Percentiles rank a stretch among this genome's conserved stretches.
Conservation (phyloP, 2,113 vertebrate species). For the Uropsilus gracilis region DNA sequence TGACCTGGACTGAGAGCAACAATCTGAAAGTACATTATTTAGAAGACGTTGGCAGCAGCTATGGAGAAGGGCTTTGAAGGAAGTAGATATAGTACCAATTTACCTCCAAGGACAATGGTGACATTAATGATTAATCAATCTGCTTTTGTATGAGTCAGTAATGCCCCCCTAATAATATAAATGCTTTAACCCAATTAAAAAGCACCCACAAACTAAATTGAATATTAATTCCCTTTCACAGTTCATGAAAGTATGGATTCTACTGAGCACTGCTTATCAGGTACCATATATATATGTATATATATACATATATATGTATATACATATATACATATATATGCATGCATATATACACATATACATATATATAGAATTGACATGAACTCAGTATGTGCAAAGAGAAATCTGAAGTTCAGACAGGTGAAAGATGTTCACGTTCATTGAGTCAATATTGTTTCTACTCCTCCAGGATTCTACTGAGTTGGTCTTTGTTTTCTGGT, state of each 20-base stretch:
- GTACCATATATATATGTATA: too few species aligned
- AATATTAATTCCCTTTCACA: not conserved
- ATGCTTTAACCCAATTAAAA: not conserved
- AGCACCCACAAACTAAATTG: not conserved
- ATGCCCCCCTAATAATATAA: not conserved
- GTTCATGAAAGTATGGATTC: not conserved
- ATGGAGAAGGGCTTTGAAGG: not conserved
- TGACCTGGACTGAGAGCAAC: not conserved
- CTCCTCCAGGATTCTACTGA: not conserved
- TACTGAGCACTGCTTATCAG: not conserved
- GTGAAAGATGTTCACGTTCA: not conserved
- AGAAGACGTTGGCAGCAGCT: not conserved
- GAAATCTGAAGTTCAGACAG: slow-evolving; percentile 3
- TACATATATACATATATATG: not conserved
- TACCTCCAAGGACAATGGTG: not conserved
- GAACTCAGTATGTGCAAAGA: not conserved
- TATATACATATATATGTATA: not conserved
- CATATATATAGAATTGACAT: not conserved
- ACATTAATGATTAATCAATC: slow-evolving; percentile 18
- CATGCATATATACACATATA: not conserved
- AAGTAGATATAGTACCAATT: not conserved
- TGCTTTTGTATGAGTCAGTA: not conserved
- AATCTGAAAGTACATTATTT: not conserved
- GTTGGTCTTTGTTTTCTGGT: not conserved
- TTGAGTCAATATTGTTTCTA: not conserved